phyloP scores from a whole-genome alignment of 2,888 invertebrate species.

The Mycalesis mineus region DNA sequence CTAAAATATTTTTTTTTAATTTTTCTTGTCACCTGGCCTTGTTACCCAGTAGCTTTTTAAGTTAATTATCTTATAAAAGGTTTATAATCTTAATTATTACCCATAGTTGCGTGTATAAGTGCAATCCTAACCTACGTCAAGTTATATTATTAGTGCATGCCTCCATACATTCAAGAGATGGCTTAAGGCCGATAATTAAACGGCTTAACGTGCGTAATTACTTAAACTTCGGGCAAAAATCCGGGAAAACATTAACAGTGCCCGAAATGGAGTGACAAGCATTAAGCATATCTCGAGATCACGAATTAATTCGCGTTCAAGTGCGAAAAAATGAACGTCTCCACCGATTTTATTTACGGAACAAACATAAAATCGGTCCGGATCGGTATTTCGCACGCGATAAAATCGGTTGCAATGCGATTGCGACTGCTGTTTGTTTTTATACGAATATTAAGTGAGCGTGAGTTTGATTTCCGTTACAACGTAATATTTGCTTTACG shows the following conservation, averaged over 20 bases:
- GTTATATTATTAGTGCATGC: constrained; percentile 2
- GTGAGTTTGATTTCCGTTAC: not conserved
- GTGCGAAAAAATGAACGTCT: constrained; percentile 30
- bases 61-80: not conserved
- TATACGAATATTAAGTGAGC: constrained; percentile 4
- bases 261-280: constrained; percentile 20
- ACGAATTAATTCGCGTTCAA: constrained; percentile 22
- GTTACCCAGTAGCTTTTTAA: not conserved
- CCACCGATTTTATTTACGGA: constrained; percentile 29
- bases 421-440: not conserved
- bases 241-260: constrained; percentile 21
- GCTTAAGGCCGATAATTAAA: constrained; percentile 19
- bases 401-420: constrained; percentile 26
- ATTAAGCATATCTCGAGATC: constrained; percentile 30
- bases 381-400: constrained; percentile 35
- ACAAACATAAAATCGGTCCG: constrained; percentile 30
- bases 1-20: not conserved
- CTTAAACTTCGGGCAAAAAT: constrained; percentile 18
- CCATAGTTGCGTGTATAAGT: not conserved
- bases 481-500: too few species aligned
- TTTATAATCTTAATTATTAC: not conserved
- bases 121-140: constrained; percentile 8
- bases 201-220: constrained; percentile 13
- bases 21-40: not conserved
- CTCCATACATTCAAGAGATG: not conserved